These are phyloP conservation scores for Orchesellides sinensis DNA, from an alignment of 2,888 invertebrate species.

Conservation along the genomic window DNA sequence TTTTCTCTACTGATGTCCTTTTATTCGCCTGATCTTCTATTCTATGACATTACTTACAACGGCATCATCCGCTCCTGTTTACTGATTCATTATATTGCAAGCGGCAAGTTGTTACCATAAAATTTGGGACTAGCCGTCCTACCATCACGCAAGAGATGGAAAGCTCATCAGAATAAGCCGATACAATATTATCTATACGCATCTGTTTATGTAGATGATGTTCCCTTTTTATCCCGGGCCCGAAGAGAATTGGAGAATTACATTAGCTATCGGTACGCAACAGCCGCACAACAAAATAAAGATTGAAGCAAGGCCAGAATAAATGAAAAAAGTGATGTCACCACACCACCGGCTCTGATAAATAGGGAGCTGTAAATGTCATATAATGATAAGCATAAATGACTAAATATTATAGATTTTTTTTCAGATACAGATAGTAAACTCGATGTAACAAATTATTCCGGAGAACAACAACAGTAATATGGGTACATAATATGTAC, in stretches of 20 bases:
- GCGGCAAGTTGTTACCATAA: neutral
- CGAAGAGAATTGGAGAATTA: conserved; percentile 38
- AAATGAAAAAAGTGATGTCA: conserved; percentile 53
- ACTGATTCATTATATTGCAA: neutral
- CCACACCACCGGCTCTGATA: conserved; percentile 3
- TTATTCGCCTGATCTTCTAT: neutral
- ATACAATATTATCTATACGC: conserved; percentile 16
- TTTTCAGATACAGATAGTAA: neutral
- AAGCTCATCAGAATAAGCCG: neutral
- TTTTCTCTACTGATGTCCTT: neutral
- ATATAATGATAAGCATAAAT: conserved; percentile 1
- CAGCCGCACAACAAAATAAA: neutral
- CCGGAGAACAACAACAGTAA: too few relatives aligned
- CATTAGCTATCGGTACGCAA: conserved; percentile 22
- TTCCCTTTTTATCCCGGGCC: conserved; percentile 24
- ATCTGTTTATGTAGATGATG: conserved; percentile 2
- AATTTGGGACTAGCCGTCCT: neutral
- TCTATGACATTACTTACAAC: neutral
- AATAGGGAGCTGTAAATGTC: conserved; percentile 7
- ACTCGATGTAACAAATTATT: conserved; percentile 14
- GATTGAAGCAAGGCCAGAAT: neutral
- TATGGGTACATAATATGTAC: too few relatives aligned
- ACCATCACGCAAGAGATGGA: neutral
- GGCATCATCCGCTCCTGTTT: neutral
- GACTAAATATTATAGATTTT: conserved; percentile 5